phyloP scores from a whole-genome alignment of 2,888 invertebrate species.

The Alsophila aescularia region DNA sequence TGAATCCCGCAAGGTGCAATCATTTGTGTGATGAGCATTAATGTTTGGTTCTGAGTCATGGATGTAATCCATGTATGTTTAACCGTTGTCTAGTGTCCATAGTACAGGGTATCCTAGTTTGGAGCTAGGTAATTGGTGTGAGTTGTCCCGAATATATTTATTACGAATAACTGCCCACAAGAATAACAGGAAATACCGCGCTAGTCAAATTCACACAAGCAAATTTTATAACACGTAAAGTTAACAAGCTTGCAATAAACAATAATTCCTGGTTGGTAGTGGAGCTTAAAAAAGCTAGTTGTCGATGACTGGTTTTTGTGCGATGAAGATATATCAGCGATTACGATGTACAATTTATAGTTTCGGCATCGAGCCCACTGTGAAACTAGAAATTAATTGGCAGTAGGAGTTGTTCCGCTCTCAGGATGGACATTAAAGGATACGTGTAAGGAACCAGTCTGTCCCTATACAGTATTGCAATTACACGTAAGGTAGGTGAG shows the following conservation, averaged over 20 bases:
- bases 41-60: too few species aligned
- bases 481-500: slow-evolving; percentile 68
- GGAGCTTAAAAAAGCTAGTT: slow-evolving; percentile 32
- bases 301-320: slow-evolving; percentile 37
- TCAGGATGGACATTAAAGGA: slow-evolving; percentile 68
- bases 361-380: slow-evolving; percentile 54
- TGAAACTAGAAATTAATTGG: slow-evolving; percentile 68
- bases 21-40: too few species aligned
- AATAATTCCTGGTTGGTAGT: slow-evolving; percentile 4
- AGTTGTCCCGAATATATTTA: too few species aligned
- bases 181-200: neutral
- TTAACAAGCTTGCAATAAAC: slow-evolving; percentile 37
- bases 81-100: too few species aligned
- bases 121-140: too few species aligned
- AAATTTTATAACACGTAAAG: slow-evolving; percentile 28
- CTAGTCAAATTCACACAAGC: slow-evolving; percentile 1
- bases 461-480: slow-evolving; percentile 69
- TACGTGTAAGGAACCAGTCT: slow-evolving; percentile 58
- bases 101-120: too few species aligned
- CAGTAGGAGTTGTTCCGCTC: slow-evolving; percentile 63
- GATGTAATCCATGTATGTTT: too few species aligned
- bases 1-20: too few species aligned
- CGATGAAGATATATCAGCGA: slow-evolving; percentile 52
- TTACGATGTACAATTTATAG: slow-evolving; percentile 55
- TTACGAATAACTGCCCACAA: neutral